A percentile compares a stretch with the other conserved stretches of the same genome.
Evolutionary conservation across 1,140 invertebrate genomes (phyloP).

Genomic region (Bombyx mori): DNA sequence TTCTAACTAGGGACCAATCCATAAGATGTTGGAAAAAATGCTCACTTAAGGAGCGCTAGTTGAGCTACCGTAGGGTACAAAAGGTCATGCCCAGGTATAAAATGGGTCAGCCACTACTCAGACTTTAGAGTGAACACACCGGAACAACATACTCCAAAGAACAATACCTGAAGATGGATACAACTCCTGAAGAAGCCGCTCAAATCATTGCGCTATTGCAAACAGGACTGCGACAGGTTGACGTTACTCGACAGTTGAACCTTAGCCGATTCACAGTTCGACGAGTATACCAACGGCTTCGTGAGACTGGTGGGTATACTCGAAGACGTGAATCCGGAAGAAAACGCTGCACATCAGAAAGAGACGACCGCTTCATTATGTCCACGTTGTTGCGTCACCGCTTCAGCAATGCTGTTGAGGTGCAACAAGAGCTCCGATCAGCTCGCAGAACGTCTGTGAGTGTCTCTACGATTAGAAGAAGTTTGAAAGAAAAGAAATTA

Average conservation of each 20-base stretch:
- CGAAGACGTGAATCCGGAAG: slow-evolving; percentile 8
- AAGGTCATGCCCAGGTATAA: too few relatives aligned
- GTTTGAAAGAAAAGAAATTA: not conserved
- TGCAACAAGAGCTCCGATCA: slow-evolving; percentile 1
- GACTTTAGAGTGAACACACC: too few relatives aligned
- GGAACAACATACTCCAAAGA: too few relatives aligned
- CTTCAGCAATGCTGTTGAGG: slow-evolving; percentile 4
- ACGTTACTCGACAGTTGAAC: not conserved
- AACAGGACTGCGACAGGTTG: not conserved
- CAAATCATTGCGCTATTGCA: too few relatives aligned
- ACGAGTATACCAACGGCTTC: slow-evolving; percentile 8
- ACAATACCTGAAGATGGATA: too few relatives aligned
- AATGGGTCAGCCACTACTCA: too few relatives aligned
- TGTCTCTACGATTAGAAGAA: slow-evolving; percentile 1
- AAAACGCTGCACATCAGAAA: slow-evolving; percentile 6
- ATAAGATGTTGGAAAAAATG: too few relatives aligned
- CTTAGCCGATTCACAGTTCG: slow-evolving; percentile 5
- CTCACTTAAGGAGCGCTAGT: too few relatives aligned
- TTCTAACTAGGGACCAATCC: too few relatives aligned
- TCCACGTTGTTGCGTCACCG: slow-evolving; percentile 8
- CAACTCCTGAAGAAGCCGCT: too few relatives aligned
- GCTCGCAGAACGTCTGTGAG: slow-evolving; percentile 3
- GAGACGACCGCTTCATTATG: slow-evolving; percentile 16
- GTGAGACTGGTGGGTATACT: slow-evolving; percentile 7
- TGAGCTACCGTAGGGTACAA: too few relatives aligned